Percentiles rank a stretch among this genome's conserved stretches.
phyloP scores from a whole-genome alignment of 2,797 vertebrate species.

The Rhynchotus rufescens region DNA sequence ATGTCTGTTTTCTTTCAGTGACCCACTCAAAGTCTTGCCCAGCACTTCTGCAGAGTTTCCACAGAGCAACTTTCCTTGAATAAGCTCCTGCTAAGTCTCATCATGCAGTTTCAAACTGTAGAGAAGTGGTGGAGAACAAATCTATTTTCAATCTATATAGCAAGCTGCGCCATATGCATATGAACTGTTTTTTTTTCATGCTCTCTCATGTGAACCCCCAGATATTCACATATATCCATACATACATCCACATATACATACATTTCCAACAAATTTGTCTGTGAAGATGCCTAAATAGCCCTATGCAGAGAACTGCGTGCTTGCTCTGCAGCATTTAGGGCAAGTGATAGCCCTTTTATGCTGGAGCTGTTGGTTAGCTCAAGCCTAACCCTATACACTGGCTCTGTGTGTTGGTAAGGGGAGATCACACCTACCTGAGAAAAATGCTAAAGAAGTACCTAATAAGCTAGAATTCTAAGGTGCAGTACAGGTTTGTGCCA shows the following conservation, averaged over 20 bases:
- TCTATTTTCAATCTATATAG: not conserved
- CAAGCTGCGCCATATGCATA: not conserved
- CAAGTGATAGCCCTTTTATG: accelerated
- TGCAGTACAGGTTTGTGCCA: not conserved
- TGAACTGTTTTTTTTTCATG: not conserved
- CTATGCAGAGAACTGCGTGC: not conserved
- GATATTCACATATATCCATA: not conserved
- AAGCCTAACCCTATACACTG: accelerated
- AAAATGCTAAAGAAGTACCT: not conserved
- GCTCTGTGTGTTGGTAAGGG: not conserved
- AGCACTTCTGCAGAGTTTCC: not conserved
- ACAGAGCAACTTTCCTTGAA: not conserved
- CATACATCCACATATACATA: not conserved
- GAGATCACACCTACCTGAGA: not conserved
- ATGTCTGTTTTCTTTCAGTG: not conserved
- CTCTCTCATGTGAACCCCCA: not conserved
- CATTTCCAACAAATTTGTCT: not conserved
- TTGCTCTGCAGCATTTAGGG: not conserved
- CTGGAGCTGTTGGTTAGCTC: not conserved
- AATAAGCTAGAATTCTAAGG: not conserved
- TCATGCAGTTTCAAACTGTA: not conserved
- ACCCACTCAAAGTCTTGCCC: not conserved
- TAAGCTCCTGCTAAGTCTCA: not conserved
- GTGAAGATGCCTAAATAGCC: not conserved
- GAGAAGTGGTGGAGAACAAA: not conserved